phyloP scores from a whole-genome alignment of 53 echinoderm and acorn worm species.

The Temnopleurus reevesii region DNA sequence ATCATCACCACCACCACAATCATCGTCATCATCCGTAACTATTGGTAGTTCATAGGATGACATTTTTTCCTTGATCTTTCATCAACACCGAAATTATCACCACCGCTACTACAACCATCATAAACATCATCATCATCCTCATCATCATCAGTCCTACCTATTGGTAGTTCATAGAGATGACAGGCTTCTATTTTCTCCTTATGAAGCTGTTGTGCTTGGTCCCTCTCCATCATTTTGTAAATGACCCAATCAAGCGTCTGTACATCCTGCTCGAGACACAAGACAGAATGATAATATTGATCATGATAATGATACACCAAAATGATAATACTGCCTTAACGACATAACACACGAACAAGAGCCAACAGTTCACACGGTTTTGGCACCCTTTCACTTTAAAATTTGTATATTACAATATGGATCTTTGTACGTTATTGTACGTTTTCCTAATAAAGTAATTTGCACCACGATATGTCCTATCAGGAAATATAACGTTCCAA shows the following conservation, averaged over 20 bases:
- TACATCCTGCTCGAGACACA: neutral
- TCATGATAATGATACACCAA: neutral
- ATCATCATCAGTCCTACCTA: neutral
- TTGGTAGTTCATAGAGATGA: slow-evolving; percentile 18
- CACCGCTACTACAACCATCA: too few relatives aligned
- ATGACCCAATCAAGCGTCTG: slow-evolving; percentile 21
- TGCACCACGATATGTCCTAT: too few relatives aligned
- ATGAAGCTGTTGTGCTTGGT: slow-evolving; percentile 25
- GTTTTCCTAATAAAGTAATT: too few relatives aligned
- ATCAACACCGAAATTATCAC: too few relatives aligned
- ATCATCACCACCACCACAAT: too few relatives aligned
- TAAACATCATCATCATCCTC: too few relatives aligned
- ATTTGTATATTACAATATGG: too few relatives aligned
- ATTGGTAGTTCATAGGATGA: neutral
- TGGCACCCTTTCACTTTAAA: too few relatives aligned
- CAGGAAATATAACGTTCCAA: too few relatives aligned
- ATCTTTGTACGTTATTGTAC: too few relatives aligned
- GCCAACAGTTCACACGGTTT: too few relatives aligned
- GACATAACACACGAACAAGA: neutral
- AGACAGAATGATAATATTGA: neutral
- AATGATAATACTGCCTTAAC: neutral
- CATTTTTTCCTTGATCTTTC: neutral
- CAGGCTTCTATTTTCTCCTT: slow-evolving; percentile 49
- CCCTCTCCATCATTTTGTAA: slow-evolving; percentile 26
- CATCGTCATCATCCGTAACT: neutral